phyloP scores from a whole-genome alignment of 2,113 vertebrate genomes.

The Ophiodon elongatus region DNA sequence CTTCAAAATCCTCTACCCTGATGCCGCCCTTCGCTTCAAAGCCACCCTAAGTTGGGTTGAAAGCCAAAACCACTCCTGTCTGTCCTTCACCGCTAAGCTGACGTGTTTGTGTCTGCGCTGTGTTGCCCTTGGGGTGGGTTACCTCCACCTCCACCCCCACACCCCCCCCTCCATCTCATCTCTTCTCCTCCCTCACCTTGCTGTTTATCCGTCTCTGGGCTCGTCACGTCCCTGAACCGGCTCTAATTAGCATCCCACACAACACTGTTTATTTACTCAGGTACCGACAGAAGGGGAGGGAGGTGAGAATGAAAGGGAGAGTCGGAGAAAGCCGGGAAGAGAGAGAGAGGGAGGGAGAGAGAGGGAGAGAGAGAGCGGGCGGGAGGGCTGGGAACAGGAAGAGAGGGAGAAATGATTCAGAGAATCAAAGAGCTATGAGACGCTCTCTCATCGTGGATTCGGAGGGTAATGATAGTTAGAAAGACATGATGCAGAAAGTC shows the following conservation, averaged over 20 bases:
- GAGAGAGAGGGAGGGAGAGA: slow-evolving; percentile 47
- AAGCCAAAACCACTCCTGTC: slow-evolving; percentile 54
- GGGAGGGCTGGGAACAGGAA: slow-evolving; percentile 54
- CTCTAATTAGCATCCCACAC: slow-evolving; percentile 80
- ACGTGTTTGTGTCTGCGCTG: slow-evolving; percentile 63
- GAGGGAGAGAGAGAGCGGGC: slow-evolving; percentile 21
- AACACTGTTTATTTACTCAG: slow-evolving; percentile 79
- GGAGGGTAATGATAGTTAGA: slow-evolving; percentile 69
- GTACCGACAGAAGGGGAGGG: slow-evolving; percentile 61
- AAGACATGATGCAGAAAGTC: slow-evolving; percentile 66
- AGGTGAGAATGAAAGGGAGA: slow-evolving; percentile 65
- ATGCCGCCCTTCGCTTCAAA: slow-evolving; percentile 56
- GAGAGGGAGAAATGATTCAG: slow-evolving; percentile 63
- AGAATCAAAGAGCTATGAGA: slow-evolving; percentile 73
- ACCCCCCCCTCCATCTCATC: slow-evolving; percentile 49
- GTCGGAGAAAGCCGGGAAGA: slow-evolving; percentile 21
- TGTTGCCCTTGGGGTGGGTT: slow-evolving; percentile 73
- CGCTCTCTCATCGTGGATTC: slow-evolving; percentile 55
- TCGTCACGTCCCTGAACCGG: slow-evolving; percentile 76
- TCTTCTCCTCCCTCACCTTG: slow-evolving; percentile 62
- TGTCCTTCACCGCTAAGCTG: slow-evolving; percentile 68
- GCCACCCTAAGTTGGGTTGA: slow-evolving; percentile 47
- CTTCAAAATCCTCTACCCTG: slow-evolving; percentile 33
- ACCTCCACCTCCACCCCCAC: slow-evolving; percentile 56
- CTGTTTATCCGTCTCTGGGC: slow-evolving; percentile 75